Evolutionary conservation across 2,113 vertebrate species (phyloP).

Genomic region (Pelecanus crispus): DNA sequence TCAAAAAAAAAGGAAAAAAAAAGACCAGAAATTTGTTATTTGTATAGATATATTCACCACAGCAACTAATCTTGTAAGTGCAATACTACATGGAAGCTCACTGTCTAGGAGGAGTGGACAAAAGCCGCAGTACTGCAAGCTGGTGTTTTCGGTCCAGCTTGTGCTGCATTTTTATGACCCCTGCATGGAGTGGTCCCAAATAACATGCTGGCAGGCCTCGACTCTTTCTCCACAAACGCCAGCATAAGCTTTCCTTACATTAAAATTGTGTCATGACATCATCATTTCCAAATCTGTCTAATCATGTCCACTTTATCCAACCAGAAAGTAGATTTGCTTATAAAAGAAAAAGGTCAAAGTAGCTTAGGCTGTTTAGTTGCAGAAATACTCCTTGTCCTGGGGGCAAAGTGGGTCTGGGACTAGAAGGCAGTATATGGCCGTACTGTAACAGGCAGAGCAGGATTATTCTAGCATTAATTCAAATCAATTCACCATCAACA

Average conservation of each 20-base stretch:
- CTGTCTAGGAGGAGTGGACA: accelerated
- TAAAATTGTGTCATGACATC: neutral
- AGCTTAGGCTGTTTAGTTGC: neutral
- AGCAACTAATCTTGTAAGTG: accelerated
- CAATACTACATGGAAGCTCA: accelerated
- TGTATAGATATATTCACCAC: neutral
- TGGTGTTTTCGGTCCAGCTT: neutral
- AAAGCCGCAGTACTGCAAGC: accelerated
- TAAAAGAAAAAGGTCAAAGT: neutral
- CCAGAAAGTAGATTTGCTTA: neutral
- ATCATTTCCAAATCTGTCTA: neutral
- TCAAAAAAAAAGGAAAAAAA: neutral
- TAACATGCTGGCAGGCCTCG: neutral
- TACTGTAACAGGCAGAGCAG: neutral
- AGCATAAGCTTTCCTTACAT: neutral
- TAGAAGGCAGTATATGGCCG: neutral
- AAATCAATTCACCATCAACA: neutral
- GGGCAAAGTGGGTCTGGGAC: neutral
- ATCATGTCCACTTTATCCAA: neutral
- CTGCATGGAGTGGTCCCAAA: neutral
- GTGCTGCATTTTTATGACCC: neutral
- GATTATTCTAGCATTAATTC: neutral
- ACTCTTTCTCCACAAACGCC: neutral
- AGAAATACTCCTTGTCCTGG: neutral
- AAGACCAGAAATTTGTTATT: neutral